A percentile compares a stretch with the other conserved stretches of the same genome.
Evolutionary conservation across 2,113 vertebrate genomes (phyloP).

Genomic region (Chroicocephalus ridibundus): DNA sequence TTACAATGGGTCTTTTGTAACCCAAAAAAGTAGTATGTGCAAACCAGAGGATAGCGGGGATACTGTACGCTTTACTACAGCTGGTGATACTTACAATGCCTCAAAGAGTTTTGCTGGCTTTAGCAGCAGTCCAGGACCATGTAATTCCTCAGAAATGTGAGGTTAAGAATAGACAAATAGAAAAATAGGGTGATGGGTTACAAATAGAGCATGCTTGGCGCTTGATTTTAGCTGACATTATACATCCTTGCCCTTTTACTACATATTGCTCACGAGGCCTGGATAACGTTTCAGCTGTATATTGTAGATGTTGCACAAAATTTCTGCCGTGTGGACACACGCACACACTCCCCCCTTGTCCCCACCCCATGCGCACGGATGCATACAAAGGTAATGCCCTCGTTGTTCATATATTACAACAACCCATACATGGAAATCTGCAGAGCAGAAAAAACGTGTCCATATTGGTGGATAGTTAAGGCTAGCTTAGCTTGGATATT

Average conservation of each 20-base stretch:
- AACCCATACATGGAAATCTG: not conserved
- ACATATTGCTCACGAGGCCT: not conserved
- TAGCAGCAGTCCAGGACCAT: not conserved
- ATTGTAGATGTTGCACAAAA: not conserved
- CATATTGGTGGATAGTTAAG: not conserved
- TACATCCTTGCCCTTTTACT: not conserved
- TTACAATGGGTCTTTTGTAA: not conserved
- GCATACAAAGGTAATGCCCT: not conserved
- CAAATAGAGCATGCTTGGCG: not conserved
- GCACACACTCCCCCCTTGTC: fast-evolving
- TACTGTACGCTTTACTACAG: not conserved
- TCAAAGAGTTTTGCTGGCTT: not conserved
- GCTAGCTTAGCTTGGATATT: not conserved
- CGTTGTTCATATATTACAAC: not conserved
- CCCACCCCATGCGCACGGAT: not conserved
- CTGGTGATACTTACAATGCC: not conserved
- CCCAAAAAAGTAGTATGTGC: not conserved
- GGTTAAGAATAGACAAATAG: not conserved
- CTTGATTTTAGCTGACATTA: not conserved
- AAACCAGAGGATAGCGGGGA: not conserved
- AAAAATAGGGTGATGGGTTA: not conserved
- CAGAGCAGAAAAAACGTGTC: not conserved
- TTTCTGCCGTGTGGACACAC: not conserved
- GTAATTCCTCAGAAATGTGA: not conserved
- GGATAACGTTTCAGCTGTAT: not conserved